Evolutionary conservation across 2,797 vertebrate species (phyloP).

Genomic region (Phalloptychus januarius): DNA sequence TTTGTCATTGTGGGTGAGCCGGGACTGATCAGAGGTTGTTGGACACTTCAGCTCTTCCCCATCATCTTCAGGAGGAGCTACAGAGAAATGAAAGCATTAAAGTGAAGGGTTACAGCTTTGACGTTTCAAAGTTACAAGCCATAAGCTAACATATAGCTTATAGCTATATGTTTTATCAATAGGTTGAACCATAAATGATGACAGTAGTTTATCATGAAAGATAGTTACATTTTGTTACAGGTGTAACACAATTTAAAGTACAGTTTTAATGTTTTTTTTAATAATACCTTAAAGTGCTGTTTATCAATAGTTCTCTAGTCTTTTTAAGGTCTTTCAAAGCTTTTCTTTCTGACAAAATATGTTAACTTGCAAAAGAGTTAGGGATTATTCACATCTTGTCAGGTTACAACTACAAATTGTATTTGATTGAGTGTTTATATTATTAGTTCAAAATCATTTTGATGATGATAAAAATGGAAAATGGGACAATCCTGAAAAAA

Average conservation of each 20-base stretch:
- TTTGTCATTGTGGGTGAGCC: conserved; percentile 14
- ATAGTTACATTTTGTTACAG: neutral
- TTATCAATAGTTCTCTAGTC: neutral
- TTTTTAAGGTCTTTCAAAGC: too few relatives aligned
- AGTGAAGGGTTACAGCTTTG: neutral
- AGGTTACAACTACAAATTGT: too few relatives aligned
- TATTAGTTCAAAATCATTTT: too few relatives aligned
- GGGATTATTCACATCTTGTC: too few relatives aligned
- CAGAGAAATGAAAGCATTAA: conserved; percentile 12
- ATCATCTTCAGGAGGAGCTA: conserved; percentile 82
- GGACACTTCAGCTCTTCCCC: conserved; percentile 69
- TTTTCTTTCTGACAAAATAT: too few relatives aligned
- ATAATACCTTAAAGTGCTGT: neutral
- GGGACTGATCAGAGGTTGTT: conserved; percentile 36
- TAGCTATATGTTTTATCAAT: neutral
- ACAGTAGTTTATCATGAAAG: neutral
- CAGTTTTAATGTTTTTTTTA: neutral
- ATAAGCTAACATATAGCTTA: neutral
- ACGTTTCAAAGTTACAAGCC: neutral
- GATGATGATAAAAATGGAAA: neutral
- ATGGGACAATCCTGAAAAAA: neutral
- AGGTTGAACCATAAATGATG: neutral
- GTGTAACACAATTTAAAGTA: neutral
- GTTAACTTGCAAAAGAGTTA: too few relatives aligned
- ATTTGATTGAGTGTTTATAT: too few relatives aligned